Evolutionary conservation across 1,140 invertebrate species (phyloP), one percentile per base, ranked within the genome.

Genomic region (Octopus sinensis): DNA sequence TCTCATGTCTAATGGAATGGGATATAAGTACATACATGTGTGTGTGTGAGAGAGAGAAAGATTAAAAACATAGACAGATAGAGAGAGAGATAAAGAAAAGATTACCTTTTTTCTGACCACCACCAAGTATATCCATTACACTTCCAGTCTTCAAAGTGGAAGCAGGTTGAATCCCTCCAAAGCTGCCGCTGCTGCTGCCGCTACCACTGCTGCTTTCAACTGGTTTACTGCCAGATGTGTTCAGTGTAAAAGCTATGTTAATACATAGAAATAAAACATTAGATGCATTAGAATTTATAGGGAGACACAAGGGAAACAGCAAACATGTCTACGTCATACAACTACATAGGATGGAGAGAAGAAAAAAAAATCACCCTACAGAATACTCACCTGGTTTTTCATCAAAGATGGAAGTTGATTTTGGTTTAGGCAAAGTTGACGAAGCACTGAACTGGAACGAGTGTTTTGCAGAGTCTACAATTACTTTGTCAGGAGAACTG

Each of bases 91-190:
- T 62, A 62, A 62, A 62, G 17, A 62, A 62, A 62, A 17, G 1
- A 13, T 73, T 73, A 73, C 68, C 68, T n/a, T 6, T 73, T 13
- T 17, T 17, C 30, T 9, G 56, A 12, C 30, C 30, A 62, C 30
- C 30, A 62, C 83, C 84, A 52, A 87, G 92, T 90, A 88, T 83
- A 75, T 89, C 88, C 86, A 88, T 87, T 5, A 88, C 88, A 85
- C 88, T 88, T 5, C 88, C 87, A n/a, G 82, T 78, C 56, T 86
- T 87, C 53, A 88, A 78, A 43, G 83, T 79, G 13, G 76, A 79
- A 6, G 86, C 82, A 80, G 83, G 82, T 52, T 82, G 43, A 23
- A 86, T 78, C 13, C 43, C 76, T 6, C 76, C 76, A 73, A 73
- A 73, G 17, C 17, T 3, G 30, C 68, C 30, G 13, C 68, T 17